phyloP scores from a whole-genome alignment of 1,140 invertebrate species.

The Heliconius congener region DNA sequence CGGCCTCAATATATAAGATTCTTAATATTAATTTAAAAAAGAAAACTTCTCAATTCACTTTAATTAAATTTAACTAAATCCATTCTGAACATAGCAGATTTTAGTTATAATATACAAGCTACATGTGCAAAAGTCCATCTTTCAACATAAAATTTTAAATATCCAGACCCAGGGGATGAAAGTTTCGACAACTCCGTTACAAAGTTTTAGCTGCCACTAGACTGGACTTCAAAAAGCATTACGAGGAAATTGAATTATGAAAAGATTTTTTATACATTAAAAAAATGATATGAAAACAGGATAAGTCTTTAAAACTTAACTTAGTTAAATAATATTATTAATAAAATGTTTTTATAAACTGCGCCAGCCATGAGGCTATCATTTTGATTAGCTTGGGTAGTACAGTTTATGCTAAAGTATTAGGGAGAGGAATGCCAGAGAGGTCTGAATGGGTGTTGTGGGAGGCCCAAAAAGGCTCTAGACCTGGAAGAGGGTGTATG shows the following conservation, averaged over 20 bases:
- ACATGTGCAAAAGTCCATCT: constrained; percentile 2
- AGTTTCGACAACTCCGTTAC: constrained; percentile 12
- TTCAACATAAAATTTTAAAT: neutral
- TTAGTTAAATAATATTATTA: neutral
- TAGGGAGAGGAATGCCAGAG: too few species aligned
- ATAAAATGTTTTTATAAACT: neutral
- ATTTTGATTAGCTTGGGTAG: too few species aligned
- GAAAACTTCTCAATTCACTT: neutral
- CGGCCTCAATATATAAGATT: too few species aligned
- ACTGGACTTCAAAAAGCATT: constrained; percentile 12
- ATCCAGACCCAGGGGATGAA: neutral
- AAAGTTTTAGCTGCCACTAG: constrained; percentile 19
- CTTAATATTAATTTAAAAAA: too few species aligned
- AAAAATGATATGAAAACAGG: neutral
- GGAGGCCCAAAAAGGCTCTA: too few species aligned
- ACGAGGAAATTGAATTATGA: neutral
- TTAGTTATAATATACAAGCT: neutral
- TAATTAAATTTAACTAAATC: neutral
- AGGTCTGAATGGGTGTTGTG: too few species aligned
- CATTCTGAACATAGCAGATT: neutral
- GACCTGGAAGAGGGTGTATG: too few species aligned
- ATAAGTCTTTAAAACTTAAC: neutral
- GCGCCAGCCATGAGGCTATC: too few species aligned
- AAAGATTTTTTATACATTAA: neutral
- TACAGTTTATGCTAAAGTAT: too few species aligned